Evolutionary conservation across 2,797 vertebrate species (phyloP), one percentile per base, ranked within the genome.

Genomic region (Fundulus diaphanus): DNA sequence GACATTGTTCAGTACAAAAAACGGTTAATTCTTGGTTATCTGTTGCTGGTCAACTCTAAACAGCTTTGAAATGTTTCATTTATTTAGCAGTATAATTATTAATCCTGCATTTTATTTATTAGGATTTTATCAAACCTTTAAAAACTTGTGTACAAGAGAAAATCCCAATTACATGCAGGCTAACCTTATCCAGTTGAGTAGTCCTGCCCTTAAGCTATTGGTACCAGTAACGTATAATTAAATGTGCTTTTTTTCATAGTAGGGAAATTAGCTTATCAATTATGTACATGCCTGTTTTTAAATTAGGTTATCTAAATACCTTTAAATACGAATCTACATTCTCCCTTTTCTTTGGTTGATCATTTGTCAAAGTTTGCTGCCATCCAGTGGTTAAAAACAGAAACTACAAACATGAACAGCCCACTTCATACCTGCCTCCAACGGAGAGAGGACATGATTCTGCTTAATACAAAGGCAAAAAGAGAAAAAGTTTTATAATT

Each of bases 321-420:
- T 63, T 5, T 24, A 13, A 1, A 13, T 40, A 6, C 35, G 24
- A 63, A 5, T 65, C 12, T 24, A n/a, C 12, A 15, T 27, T 66
- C 1, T 27, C 12, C 5, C 7, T 49, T 11, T 27, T 54, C 6
- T 40, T 63, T 54, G 20, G 18, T 68, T 24, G 13, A 1, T 68
- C 18, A 54, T 74, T n/a, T n/a, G 0, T 52, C 4, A 27, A 46
- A n/a, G 33, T 82, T 11, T 85, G 68, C 82, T 89, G 85, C 87
- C 87, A 73, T 70, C 87, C n/a, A 80, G 81, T 89, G 91, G 80
- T n/a, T 70, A 2, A 0, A 66, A 78, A 73, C 31, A 65, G 20
- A 68, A 81, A 81, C 49, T 3, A 37, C 51, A 76, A 42, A 6
- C n/a, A 27, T 42, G 9, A 4, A 42, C 15, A 66, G 63, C 1